A percentile compares a stretch with the other conserved stretches of the same genome.
These are phyloP conservation scores for Halcyon senegalensis DNA, from an alignment of 2,113 vertebrate genomes.

Conservation along the genomic window DNA sequence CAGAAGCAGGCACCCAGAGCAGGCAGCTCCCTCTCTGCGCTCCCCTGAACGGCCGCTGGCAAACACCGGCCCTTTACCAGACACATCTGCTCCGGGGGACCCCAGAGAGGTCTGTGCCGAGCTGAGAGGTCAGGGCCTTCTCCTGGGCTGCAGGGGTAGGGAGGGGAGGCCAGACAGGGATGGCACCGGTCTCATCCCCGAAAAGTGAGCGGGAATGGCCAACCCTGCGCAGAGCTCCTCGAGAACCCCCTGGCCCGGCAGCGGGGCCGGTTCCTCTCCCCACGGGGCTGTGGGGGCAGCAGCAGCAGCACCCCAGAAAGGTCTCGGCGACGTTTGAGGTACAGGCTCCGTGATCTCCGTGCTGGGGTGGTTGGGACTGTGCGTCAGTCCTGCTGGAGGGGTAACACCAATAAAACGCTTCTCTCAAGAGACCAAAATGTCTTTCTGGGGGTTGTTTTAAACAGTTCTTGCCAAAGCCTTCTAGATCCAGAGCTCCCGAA, in stretches of 20 bases:
- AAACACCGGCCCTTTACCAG: not conserved
- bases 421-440: not conserved
- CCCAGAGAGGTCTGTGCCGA: not conserved
- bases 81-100: not conserved
- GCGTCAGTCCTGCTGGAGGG: not conserved
- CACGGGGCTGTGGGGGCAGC: fast-evolving
- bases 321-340: not conserved
- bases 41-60: not conserved
- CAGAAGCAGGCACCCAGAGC: not conserved
- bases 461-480: not conserved
- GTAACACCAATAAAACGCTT: constrained; percentile 34
- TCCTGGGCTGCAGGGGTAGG: fast-evolving
- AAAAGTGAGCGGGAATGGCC: not conserved
- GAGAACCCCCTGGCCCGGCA: fast-evolving
- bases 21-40: not conserved
- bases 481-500: not conserved
- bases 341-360: not conserved
- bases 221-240: fast-evolving
- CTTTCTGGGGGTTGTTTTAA: not conserved
- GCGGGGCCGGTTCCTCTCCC: not conserved
- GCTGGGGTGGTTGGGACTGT: not conserved
- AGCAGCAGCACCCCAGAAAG: not conserved
- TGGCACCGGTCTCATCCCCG: not conserved
- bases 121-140: not conserved
- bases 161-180: not conserved